phyloP scores from a whole-genome alignment of 2,797 vertebrate species.

The Phrynocephalus forsythii region DNA sequence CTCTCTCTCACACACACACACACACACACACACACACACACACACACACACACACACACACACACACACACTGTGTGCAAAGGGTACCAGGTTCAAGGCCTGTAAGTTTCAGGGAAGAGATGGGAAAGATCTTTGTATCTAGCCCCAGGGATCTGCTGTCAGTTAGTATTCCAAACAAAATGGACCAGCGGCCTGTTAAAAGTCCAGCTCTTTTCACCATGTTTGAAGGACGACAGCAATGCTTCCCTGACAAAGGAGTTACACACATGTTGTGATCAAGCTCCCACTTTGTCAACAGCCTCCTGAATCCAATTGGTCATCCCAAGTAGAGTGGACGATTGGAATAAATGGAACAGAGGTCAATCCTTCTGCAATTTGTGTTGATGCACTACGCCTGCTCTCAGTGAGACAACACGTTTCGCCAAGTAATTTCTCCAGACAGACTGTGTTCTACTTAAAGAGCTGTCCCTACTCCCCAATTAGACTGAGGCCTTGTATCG shows the following conservation, averaged over 20 bases:
- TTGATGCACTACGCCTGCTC: too few relatives aligned
- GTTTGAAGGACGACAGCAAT: background rate
- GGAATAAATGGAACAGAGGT: too few relatives aligned
- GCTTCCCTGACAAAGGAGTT: background rate
- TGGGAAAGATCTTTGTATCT: too few relatives aligned
- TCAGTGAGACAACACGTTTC: too few relatives aligned
- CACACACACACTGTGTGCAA: too few relatives aligned
- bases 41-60: too few relatives aligned
- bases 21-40: too few relatives aligned
- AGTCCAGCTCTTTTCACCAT: background rate
- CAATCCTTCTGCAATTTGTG: too few relatives aligned
- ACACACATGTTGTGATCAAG: background rate
- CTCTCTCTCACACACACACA: too few relatives aligned
- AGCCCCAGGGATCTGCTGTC: background rate
- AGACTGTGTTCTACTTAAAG: slow-evolving; percentile 31
- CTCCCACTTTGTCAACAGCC: background rate
- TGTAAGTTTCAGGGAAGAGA: background rate
- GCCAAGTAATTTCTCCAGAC: background rate
- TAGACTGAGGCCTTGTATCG: slow-evolving; percentile 6
- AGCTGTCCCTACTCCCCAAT: slow-evolving; percentile 24
- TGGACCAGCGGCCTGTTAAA: background rate
- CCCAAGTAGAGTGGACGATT: too few relatives aligned
- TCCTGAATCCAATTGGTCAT: too few relatives aligned
- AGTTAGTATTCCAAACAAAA: background rate
- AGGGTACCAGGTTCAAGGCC: background rate